Conservation (phyloP, 2,888 invertebrate species). For the Hylaea fasciaria region DNA sequence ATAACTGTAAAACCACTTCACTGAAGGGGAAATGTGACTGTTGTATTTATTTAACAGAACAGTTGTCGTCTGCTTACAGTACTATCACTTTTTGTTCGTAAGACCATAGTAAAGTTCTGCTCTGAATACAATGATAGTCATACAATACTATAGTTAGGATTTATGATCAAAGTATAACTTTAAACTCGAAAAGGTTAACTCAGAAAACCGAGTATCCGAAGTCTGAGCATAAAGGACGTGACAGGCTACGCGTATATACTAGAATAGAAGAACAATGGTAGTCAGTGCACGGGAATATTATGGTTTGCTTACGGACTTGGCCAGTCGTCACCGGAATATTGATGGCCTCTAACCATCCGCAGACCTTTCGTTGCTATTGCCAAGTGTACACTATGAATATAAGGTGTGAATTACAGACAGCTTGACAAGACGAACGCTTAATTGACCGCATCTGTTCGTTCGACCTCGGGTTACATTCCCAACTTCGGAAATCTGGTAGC, state of each 20-base stretch:
- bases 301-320: conserved; percentile 61
- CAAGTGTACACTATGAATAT: conserved; percentile 46
- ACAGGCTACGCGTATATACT: conserved; percentile 19
- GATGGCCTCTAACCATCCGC: conserved; percentile 45
- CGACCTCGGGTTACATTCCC: conserved; percentile 47
- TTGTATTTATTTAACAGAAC: neutral
- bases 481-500: conserved; percentile 9
- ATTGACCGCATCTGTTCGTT: conserved; percentile 31
- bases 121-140: no score
- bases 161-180: no score
- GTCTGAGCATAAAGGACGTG: conserved; percentile 21
- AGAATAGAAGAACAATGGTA: conserved; percentile 49
- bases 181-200: no score
- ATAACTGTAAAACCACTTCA: conserved; percentile 3
- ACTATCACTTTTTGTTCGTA: no score
- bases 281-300: conserved; percentile 53
- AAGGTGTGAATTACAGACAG: conserved; percentile 45
- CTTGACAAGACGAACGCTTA: conserved; percentile 31
- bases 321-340: conserved; percentile 57
- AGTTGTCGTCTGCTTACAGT: no score
- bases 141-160: no score
- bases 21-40: conserved; percentile 2
- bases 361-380: conserved; percentile 41
- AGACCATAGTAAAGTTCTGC: no score
- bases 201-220: conserved; percentile 13